Base-by-base conservation (phyloP, 2,113 vertebrate genomes). In the Alligator mississippiensis region DNA sequence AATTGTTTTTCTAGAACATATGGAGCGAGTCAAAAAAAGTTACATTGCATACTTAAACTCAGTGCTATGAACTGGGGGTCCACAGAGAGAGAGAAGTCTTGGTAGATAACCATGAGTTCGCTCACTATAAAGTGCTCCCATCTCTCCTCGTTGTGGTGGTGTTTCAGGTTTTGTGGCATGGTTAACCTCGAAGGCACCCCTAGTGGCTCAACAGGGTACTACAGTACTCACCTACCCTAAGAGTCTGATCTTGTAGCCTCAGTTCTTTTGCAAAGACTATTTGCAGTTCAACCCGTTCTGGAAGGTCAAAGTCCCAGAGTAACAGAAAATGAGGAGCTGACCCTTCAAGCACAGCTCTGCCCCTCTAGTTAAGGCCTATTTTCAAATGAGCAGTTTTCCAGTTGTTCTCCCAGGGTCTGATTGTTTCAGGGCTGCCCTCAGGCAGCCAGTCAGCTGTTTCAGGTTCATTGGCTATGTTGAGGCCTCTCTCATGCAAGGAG, bases 211-310 rank as follows among this genome's bases (percentile, higher is more conserved):
- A 57, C 60, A 81, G 1, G 14, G 24, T 6, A 81, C 47, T 47
- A 47, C 47, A 47, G 17, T 57, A 22, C 25, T 82, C 30, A 66
- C 5, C 6, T 2, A 70, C 89, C 76, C 60, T 2, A 2, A 18
- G 25, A 77, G 58, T 72, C n/a, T 80, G 34, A 82, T 0, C 38
- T 78, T 18, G 7, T 13, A 1, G 0, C 18, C 19, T 64, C 24
- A 72, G 27, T 57, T 6, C 27, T 89, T 80, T 82, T 34, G 9
- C 18, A 55, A 27, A 82, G n/a, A 59, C 13, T 58, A 57, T 60
- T 72, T 76, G 70, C 28, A 58, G 21, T 61, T 88, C 27, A 25
- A 89, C 11, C 12, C 47, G n/a, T 1, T 47, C 9, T 47, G 47
- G 6, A 34, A 11, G 76, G 58, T 11, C 24, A 28, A 86, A 79